Conservation (phyloP, 2,888 invertebrate species). For the Callyntrura guangdongensis region DNA sequence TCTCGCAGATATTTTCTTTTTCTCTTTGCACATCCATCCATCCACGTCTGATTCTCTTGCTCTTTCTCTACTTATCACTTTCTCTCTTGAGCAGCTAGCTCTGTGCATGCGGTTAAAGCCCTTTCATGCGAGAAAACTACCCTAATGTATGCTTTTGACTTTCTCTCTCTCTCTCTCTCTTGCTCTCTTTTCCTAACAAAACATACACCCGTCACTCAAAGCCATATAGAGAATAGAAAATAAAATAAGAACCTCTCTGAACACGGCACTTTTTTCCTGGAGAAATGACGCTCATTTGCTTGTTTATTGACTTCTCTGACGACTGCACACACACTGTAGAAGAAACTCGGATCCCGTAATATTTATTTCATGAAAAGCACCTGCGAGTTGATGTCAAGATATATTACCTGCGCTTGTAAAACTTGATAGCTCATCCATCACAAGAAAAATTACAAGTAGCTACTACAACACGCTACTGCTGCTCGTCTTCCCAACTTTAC, state of each 20-base stretch:
- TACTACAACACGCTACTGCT: neutral
- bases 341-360: neutral
- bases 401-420: neutral
- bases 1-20: neutral
- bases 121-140: no score
- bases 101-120: neutral
- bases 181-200: neutral
- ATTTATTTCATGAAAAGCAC: neutral
- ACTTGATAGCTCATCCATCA: slow-evolving; percentile 4
- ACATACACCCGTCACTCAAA: neutral
- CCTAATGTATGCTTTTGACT: neutral
- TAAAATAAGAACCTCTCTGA: neutral
- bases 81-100: neutral
- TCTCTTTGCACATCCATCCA: slow-evolving; percentile 32
- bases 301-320: no score
- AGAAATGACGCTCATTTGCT: no score
- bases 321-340: no score
- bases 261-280: neutral
- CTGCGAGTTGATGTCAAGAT: neutral
- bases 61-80: neutral
- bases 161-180: neutral
- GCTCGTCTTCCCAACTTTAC: neutral
- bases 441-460: neutral
- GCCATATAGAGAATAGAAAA: neutral
- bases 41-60: slow-evolving; percentile 10